Base-by-base conservation (phyloP, 2,797 vertebrate genomes). In the Brachyalestes nurse region DNA sequence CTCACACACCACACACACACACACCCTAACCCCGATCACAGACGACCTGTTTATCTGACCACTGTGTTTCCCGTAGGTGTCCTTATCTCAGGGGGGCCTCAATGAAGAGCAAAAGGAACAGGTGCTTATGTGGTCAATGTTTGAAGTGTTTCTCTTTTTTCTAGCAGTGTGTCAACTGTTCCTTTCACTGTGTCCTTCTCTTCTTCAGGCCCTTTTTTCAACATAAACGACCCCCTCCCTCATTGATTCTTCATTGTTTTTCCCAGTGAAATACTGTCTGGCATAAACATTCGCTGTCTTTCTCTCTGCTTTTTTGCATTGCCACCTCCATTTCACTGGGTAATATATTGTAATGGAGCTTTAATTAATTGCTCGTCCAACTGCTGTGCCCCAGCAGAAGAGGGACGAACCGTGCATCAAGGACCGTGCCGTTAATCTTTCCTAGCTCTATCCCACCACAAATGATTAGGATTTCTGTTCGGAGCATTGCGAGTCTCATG, bases 341-440 rank as follows among this genome's bases (percentile, higher is more conserved):
- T 83, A 82, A 86, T 87, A 84, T 83, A 88, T 86, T 82, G 81
- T 84, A 83, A 88, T 86, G 83, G 82, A 51, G 57, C 60, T 85
- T 89, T 88, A 87, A 88, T 89, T 85, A 86, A 87, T 89, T 86
- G 84, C 78, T 71, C 82, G 71, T 70, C 85, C 85, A 60, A 82
- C 82, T 84, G 80, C 61, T 82, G 80, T 80, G 75, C 61, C 71
- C 72, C 74, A 53, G 62, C 72, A 83, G 69, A 84, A 82, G 62
- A 28, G 66, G 53, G 65, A 74, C 80, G 72, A 78, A 79, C 83
- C 77, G 57, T 80, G 69, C 49, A 58, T 75, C 75, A 77, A 75
- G 42, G 28, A 21, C 72, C 5, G 1, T 25, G 45, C 16, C 53
- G 62, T 64, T 80, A 42, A 40, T 75, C n/a, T 72, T 34, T 13